Conservation (phyloP, 1,140 invertebrate genomes). For the Drosophila baimaii region DNA sequence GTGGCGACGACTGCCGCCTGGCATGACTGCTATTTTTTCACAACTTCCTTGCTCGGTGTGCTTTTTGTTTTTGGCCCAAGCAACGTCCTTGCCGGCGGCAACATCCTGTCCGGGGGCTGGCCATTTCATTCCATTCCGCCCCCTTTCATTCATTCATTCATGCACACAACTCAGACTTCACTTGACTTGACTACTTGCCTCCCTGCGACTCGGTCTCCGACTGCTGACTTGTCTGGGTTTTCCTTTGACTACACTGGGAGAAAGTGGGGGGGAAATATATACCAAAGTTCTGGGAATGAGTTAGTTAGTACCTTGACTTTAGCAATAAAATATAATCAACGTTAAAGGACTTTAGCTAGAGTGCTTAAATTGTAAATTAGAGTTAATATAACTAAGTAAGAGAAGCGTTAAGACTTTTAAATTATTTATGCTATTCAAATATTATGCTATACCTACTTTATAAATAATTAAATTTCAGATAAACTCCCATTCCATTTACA, state of each 20-base stretch:
- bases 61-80: conserved; percentile 50
- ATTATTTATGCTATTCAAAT: too few species aligned
- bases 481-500: too few species aligned
- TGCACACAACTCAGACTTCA: conserved; percentile 54
- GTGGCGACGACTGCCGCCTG: conserved; percentile 37
- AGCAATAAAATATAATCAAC: background rate
- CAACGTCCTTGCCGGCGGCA: conserved; percentile 57
- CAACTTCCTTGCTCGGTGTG: conserved; percentile 49
- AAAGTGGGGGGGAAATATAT: background rate
- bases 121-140: conserved; percentile 44
- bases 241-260: conserved; percentile 39
- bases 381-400: too few species aligned
- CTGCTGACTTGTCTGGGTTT: conserved; percentile 46
- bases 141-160: conserved; percentile 55
- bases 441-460: too few species aligned
- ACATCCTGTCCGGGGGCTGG: conserved; percentile 29
- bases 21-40: conserved; percentile 42
- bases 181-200: conserved; percentile 34
- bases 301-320: background rate
- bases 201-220: conserved; percentile 36
- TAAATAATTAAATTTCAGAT: too few species aligned
- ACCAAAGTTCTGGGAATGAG: too few species aligned
- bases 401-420: too few species aligned
- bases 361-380: too few species aligned
- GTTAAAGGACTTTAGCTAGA: background rate